These are phyloP conservation scores for Taenaris catops DNA, from an alignment of 2,888 invertebrate genomes.

Conservation along the genomic window DNA sequence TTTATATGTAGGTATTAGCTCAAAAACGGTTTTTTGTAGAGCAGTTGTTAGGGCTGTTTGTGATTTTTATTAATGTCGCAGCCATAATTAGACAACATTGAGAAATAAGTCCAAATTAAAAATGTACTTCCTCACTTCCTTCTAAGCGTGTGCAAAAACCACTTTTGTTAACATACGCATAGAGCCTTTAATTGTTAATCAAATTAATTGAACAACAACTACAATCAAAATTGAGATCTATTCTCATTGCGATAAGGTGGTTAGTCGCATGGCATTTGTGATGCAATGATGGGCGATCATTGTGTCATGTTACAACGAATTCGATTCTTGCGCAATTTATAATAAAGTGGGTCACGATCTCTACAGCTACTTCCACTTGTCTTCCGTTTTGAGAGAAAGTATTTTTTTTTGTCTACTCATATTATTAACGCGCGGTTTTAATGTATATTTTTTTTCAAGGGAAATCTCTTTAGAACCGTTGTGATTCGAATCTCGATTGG, in stretches of 20 bases:
- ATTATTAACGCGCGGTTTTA: too few relatives aligned
- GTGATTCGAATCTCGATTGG: too few relatives aligned
- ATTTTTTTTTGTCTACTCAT: not conserved
- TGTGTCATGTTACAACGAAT: constrained; percentile 22
- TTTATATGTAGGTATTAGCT: too few relatives aligned
- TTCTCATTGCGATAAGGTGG: constrained; percentile 1
- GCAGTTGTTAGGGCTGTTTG: too few relatives aligned
- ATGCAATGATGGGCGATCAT: constrained; percentile 17
- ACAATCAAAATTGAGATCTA: constrained; percentile 6
- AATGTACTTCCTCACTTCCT: constrained; percentile 6
- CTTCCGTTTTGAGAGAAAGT: constrained; percentile 26
- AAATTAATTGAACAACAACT: not conserved
- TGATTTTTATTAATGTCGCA: too few relatives aligned
- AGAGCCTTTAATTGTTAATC: constrained; percentile 1
- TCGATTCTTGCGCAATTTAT: constrained; percentile 14
- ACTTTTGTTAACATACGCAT: not conserved
- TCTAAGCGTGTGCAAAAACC: not conserved
- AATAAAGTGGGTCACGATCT: constrained; percentile 25
- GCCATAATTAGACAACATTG: not conserved
- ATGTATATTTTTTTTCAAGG: too few relatives aligned
- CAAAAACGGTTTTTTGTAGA: too few relatives aligned
- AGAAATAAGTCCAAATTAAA: constrained; percentile 7
- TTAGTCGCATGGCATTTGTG: constrained; percentile 12
- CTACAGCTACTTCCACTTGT: constrained; percentile 18
- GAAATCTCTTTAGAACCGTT: too few relatives aligned